These are phyloP conservation scores for Lithophane leautieri DNA, from an alignment of 2,888 invertebrate species.

Conservation along the genomic window DNA sequence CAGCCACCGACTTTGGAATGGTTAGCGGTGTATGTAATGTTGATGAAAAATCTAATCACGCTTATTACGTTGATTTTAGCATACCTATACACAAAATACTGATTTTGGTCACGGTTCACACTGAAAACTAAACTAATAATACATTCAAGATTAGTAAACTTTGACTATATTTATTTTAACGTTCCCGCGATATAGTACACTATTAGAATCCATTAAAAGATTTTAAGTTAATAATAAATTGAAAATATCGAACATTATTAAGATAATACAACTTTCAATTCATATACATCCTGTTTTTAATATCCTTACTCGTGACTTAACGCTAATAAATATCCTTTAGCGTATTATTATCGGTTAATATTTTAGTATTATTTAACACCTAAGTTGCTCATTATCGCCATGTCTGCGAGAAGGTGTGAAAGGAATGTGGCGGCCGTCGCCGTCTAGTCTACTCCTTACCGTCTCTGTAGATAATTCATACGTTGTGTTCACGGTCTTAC, in stretches of 20 bases:
- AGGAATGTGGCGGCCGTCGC: constrained; percentile 56
- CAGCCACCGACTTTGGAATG: neutral
- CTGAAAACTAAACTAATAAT: neutral
- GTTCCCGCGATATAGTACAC: neutral
- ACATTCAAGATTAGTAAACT: neutral
- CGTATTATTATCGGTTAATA: constrained; percentile 47
- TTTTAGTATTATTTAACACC: constrained; percentile 55
- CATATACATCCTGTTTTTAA: constrained; percentile 51
- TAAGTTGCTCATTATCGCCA: constrained; percentile 49
- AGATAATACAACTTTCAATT: constrained; percentile 7
- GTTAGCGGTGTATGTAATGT: neutral
- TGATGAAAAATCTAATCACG: neutral
- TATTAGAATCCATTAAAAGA: constrained; percentile 18
- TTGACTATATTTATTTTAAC: neutral
- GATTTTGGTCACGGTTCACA: neutral
- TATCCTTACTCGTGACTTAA: constrained; percentile 45
- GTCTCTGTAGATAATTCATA: constrained; percentile 53
- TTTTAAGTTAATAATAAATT: constrained; percentile 18
- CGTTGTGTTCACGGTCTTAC: constrained; percentile 32
- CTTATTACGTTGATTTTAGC: neutral
- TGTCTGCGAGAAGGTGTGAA: constrained; percentile 51
- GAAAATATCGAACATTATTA: constrained; percentile 17
- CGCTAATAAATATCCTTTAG: constrained; percentile 55
- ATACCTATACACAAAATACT: neutral
- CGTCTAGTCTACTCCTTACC: constrained; percentile 43